A percentile compares a stretch with the other conserved stretches of the same genome.
phyloP scores from a whole-genome alignment of 2,888 invertebrate genomes.

The Odontothrips loti region DNA sequence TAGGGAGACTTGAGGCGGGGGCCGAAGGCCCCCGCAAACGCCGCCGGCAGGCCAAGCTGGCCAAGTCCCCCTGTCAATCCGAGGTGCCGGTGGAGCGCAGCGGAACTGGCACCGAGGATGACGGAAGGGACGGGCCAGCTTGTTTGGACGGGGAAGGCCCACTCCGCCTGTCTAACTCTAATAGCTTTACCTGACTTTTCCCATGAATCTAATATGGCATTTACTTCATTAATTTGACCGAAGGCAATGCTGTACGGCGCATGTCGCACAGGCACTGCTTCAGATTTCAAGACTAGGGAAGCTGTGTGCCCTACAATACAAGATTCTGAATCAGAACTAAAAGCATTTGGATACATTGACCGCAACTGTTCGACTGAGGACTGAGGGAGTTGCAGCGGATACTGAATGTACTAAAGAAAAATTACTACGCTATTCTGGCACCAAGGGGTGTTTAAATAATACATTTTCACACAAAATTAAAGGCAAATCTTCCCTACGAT shows the following conservation, averaged over 20 bases:
- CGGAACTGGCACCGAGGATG: too few relatives aligned
- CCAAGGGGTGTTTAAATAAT: background rate
- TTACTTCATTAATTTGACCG: conserved; percentile 24
- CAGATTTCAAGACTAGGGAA: conserved; percentile 27
- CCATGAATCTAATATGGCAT: conserved; percentile 18
- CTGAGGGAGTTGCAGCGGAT: too few relatives aligned
- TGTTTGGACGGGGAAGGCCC: conserved; percentile 36
- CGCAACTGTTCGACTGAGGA: background rate
- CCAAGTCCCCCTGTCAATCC: too few relatives aligned
- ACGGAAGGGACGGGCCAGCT: background rate
- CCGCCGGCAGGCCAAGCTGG: too few relatives aligned
- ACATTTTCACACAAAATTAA: too few relatives aligned
- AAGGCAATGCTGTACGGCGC: conserved; percentile 32
- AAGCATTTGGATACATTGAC: background rate
- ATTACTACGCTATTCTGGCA: background rate
- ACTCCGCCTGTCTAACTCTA: conserved; percentile 30
- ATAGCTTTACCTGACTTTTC: conserved; percentile 12
- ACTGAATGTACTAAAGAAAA: background rate
- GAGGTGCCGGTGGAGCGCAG: too few relatives aligned
- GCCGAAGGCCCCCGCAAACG: too few relatives aligned
- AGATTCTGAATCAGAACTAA: background rate
- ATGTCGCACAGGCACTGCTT: conserved; percentile 30
- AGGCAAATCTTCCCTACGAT: too few relatives aligned
- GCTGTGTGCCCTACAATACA: conserved; percentile 2
- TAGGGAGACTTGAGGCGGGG: too few relatives aligned